Evolutionary conservation across 2,888 invertebrate species (phyloP), one percentile per base, ranked within the genome.

Genomic region (Drosophila leonis): DNA sequence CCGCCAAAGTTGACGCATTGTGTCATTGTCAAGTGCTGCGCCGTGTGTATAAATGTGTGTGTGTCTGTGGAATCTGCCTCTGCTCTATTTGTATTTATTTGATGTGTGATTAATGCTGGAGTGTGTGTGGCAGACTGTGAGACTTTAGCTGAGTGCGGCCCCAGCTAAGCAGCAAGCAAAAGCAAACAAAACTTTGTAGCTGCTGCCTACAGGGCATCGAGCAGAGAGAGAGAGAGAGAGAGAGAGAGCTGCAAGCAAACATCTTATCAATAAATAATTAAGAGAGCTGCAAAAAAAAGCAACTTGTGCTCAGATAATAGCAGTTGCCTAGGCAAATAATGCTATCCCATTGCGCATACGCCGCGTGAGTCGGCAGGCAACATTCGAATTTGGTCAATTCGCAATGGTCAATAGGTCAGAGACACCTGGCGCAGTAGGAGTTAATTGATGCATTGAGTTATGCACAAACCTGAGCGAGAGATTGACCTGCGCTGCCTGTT

Each of bases 1-100:
- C 87, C 83, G 83, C 84, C 88, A 87, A 84, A 85, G 84, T 84
- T 84, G 88, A 84, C 88, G 88, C 79, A 72, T 85, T 84, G 88
- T 84, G 84, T 83, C 85, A 84, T 72, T 88, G 84, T 88, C 73
- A 88, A 84, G 84, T 85, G 84, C 71, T 87, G 83, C 76, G 73
- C 74, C 86, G 64, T 69, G 54, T 71, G 18, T 31, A 18, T 2
- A 55, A 66, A 57, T 74, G 57, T 69, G 57, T 71, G 59, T 66
- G 63, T 74, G 64, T 72, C 61, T 71, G 29, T 63, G 61, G 62
- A 63, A 60, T 69, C 72, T 54, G 68, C 56, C 65, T 64, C 82
- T 85, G 54, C 54, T 54, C 83, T 85, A 85, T 85, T 83, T 85
- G 78, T 85, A 68, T 72, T 66, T 78, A 65, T 81, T 81, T 85